Evolutionary conservation across 2,113 vertebrate species (phyloP).

Genomic region (Varanus komodoensis): DNA sequence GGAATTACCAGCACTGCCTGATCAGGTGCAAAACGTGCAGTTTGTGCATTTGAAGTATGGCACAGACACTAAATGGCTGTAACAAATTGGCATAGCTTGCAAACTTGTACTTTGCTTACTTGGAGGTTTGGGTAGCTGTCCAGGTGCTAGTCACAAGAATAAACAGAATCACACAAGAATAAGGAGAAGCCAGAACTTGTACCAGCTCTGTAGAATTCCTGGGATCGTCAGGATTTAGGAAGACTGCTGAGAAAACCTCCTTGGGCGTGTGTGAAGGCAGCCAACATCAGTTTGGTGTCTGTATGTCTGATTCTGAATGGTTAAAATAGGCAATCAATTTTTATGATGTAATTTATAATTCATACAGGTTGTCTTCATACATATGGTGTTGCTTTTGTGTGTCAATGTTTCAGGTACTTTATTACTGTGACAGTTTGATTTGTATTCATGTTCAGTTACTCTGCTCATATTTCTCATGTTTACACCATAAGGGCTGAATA

Average conservation of each 20-base stretch:
- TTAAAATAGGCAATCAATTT: slow-evolving; percentile 68
- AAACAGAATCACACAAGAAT: not conserved
- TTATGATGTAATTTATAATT: slow-evolving; percentile 72
- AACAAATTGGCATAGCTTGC: not conserved
- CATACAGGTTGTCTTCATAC: slow-evolving; percentile 74
- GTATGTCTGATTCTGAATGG: slow-evolving; percentile 1
- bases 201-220: not conserved
- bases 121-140: not conserved
- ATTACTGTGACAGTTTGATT: slow-evolving; percentile 63
- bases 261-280: not conserved
- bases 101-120: not conserved
- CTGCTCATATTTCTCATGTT: slow-evolving; percentile 63
- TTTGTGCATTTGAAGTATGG: not conserved
- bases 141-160: not conserved
- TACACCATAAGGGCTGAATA: slow-evolving; percentile 48
- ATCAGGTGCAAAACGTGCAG: no score
- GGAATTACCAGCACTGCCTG: not conserved
- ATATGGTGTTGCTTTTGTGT: slow-evolving; percentile 75
- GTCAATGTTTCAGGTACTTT: slow-evolving; percentile 67
- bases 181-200: no score
- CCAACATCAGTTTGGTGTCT: not conserved
- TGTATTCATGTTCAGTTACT: slow-evolving; percentile 53
- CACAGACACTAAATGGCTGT: no score
- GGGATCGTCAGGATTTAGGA: not conserved
- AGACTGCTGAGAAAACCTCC: no score